These are phyloP conservation scores for Tragelaphus strepsiceros DNA, from an alignment of 2,113 vertebrate genomes.

Conservation along the genomic window DNA sequence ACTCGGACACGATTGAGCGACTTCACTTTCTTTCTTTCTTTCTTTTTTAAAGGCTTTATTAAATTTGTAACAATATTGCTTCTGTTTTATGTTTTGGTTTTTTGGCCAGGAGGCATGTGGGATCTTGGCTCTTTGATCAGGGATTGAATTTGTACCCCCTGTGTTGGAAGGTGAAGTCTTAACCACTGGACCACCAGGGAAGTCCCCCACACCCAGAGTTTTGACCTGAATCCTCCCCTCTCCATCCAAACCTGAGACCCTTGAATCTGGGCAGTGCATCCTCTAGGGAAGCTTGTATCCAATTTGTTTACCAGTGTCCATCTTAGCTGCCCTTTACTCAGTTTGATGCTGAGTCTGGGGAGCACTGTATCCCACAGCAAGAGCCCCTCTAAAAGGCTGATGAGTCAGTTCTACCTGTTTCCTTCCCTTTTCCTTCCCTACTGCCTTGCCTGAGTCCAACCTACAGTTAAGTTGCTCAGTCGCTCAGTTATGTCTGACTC, in stretches of 20 bases:
- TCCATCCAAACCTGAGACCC: not conserved
- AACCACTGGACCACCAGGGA: not conserved
- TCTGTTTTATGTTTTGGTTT: not conserved
- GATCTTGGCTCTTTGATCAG: not conserved
- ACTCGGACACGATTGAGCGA: rapidly evolving
- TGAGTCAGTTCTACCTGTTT: not conserved
- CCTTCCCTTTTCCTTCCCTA: not conserved
- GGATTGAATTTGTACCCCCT: not conserved
- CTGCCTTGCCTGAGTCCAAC: not conserved
- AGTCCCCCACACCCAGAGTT: not conserved
- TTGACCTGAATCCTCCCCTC: not conserved
- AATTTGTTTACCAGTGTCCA: not conserved
- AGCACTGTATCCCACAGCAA: not conserved
- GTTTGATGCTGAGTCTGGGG: not conserved
- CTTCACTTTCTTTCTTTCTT: not conserved
- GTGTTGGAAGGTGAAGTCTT: not conserved
- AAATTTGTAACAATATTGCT: not conserved
- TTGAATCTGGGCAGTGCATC: not conserved
- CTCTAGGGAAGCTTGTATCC: not conserved
- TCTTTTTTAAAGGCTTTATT: not conserved
- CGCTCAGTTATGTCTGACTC: not conserved
- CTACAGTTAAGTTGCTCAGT: not conserved
- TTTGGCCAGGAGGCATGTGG: not conserved
- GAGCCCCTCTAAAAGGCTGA: not conserved
- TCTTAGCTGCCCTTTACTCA: not conserved